Percentiles rank a stretch among this genome's conserved stretches.
phyloP scores from a whole-genome alignment of 2,113 vertebrate species.

The Halcyon malimbica region DNA sequence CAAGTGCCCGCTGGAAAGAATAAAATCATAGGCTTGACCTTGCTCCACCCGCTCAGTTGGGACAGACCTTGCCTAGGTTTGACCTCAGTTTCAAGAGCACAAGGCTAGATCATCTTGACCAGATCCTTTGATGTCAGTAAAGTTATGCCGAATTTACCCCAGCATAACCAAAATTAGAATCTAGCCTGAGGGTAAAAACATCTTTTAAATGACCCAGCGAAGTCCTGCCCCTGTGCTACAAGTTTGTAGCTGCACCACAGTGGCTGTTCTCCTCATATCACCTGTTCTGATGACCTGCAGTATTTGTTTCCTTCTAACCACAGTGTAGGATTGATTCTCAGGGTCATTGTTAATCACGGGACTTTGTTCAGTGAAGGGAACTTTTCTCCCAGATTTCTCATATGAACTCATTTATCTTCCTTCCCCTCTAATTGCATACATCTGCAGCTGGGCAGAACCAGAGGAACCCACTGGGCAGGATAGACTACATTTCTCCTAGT shows the following conservation, averaged over 20 bases:
- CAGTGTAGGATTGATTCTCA: neutral
- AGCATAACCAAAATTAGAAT: neutral
- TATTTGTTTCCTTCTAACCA: neutral
- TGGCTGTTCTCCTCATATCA: neutral
- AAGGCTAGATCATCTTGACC: neutral
- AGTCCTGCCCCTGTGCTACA: neutral
- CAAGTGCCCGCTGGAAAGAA: neutral
- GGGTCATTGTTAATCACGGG: neutral
- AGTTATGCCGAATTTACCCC: neutral
- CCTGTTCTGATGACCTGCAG: neutral
- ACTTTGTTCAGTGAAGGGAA: neutral
- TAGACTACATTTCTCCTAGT: neutral
- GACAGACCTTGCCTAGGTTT: neutral
- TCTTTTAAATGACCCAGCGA: neutral
- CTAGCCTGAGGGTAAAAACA: neutral
- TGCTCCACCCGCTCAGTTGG: constrained; percentile 16
- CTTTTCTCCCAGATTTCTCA: neutral
- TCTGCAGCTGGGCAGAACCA: neutral
- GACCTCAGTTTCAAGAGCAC: neutral
- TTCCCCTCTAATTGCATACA: neutral
- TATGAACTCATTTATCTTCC: neutral
- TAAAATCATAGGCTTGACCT: neutral
- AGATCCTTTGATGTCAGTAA: neutral
- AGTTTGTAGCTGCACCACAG: neutral
- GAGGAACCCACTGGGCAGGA: neutral